Evolutionary conservation across 2,797 vertebrate genomes (phyloP).

Genomic region (Siniperca obscura): DNA sequence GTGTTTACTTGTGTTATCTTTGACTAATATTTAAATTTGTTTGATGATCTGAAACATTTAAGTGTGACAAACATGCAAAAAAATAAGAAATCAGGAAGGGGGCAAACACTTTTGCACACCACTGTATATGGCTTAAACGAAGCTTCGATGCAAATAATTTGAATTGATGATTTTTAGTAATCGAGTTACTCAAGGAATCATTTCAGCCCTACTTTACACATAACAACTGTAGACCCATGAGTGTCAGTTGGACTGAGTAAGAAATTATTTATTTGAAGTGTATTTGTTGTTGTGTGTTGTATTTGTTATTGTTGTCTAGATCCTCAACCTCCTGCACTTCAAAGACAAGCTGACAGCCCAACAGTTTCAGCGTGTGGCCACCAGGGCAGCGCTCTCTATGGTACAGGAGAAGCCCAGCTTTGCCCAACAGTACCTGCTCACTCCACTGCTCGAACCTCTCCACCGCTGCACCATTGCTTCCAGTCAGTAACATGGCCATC

Average conservation of each 20-base stretch:
- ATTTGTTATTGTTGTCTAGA: conserved; percentile 63
- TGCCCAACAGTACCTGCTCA: conserved; percentile 85
- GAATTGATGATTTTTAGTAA: too few species aligned
- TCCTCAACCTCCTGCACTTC: conserved; percentile 92
- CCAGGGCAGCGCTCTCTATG: conserved; percentile 85
- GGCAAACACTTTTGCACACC: too few species aligned
- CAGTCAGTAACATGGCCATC: conserved; percentile 77
- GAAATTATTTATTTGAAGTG: background rate
- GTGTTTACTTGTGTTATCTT: too few species aligned
- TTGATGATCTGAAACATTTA: too few species aligned
- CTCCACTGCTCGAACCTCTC: conserved; percentile 87
- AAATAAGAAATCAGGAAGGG: too few species aligned
- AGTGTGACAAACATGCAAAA: too few species aligned
- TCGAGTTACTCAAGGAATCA: too few species aligned
- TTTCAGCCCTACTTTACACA: background rate
- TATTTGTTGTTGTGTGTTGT: background rate
- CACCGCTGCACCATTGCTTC: conserved; percentile 72
- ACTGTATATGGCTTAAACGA: too few species aligned
- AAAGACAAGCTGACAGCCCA: conserved; percentile 86
- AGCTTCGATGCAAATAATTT: too few species aligned
- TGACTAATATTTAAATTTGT: too few species aligned
- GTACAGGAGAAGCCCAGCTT: conserved; percentile 84
- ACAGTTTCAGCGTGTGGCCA: conserved; percentile 94
- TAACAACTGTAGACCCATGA: background rate
- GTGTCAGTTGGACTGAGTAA: background rate